Evolutionary conservation across 2,888 invertebrate species (phyloP).

Genomic region (Lacanobia oleracea): DNA sequence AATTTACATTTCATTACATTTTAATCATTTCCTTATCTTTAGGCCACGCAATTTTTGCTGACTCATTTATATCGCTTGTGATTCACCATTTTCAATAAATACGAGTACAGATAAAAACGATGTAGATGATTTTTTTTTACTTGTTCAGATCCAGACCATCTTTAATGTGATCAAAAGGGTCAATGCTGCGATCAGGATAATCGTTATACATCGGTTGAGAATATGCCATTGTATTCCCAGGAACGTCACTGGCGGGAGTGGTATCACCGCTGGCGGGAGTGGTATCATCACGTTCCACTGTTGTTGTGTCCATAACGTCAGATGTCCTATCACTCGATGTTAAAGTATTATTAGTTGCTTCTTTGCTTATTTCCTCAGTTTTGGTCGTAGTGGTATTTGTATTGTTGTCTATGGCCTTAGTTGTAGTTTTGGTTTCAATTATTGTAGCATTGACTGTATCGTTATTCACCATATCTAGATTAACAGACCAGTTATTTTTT

Average conservation of each 20-base stretch:
- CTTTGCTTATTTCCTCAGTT: neutral
- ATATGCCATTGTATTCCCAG: neutral
- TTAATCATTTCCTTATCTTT: no score
- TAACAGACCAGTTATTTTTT: neutral
- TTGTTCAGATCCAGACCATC: neutral
- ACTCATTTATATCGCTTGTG: no score
- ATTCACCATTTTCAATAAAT: no score
- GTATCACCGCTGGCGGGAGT: neutral
- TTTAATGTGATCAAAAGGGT: neutral
- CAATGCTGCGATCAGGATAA: neutral
- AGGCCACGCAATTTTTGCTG: no score
- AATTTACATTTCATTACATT: no score
- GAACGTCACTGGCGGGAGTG: neutral
- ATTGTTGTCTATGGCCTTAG: neutral
- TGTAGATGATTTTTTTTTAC: neutral
- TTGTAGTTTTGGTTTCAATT: neutral
- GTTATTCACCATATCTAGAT: neutral
- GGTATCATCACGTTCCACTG: neutral
- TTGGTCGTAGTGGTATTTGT: neutral
- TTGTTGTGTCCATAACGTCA: neutral
- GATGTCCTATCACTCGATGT: neutral
- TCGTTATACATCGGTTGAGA: neutral
- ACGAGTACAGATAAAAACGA: no score
- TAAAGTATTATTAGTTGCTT: neutral
- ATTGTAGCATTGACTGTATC: neutral